Conservation (phyloP, 2,888 invertebrate species). For the Pristionchus mayeri region DNA sequence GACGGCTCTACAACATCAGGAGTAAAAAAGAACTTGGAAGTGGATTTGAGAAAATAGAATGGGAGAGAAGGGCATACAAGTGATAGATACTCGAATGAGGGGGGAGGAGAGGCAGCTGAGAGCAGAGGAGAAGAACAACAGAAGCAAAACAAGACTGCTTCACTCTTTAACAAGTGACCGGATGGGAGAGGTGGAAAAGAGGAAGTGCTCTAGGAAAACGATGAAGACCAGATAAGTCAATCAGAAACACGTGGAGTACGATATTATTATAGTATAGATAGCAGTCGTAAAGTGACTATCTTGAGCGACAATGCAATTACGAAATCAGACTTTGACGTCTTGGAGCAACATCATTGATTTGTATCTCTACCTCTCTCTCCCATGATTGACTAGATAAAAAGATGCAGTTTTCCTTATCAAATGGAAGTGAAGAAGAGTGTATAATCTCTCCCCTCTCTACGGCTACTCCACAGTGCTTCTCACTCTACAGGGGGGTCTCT, state of each 20-base stretch:
- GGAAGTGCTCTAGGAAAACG: not conserved
- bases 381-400: not conserved
- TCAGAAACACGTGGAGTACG: not conserved
- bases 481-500: not conserved
- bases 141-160: slow-evolving; percentile 19
- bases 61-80: not conserved
- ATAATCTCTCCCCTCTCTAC: not conserved
- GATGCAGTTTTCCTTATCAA: not conserved
- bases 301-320: slow-evolving; percentile 4
- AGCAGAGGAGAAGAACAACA: not conserved
- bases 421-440: not conserved
- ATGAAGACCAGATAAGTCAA: not conserved
- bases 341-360: slow-evolving; percentile 21
- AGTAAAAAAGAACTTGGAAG: not conserved
- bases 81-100: slow-evolving; percentile 21
- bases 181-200: not conserved
- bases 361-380: not conserved
- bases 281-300: too few species aligned
- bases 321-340: slow-evolving; percentile 8
- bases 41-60: not conserved
- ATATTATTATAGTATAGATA: too few species aligned
- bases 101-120: not conserved
- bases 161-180: slow-evolving; percentile 7
- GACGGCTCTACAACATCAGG: slow-evolving; percentile 19
- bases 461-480: not conserved